Evolutionary conservation across 2,113 vertebrate genomes (phyloP).

Genomic region (Chelonoidis abingdonii): DNA sequence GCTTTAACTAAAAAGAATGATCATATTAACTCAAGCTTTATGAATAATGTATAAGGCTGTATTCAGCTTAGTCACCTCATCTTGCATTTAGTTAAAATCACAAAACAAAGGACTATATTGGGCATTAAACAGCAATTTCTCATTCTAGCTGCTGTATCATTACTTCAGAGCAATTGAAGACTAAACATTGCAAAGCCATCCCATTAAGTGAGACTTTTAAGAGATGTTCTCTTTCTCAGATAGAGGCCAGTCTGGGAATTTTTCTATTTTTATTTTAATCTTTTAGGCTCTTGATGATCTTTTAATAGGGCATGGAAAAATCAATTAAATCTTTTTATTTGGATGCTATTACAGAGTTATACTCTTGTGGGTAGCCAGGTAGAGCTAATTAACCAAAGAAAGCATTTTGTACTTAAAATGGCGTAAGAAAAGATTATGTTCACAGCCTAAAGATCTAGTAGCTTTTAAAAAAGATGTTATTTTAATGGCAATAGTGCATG

Average conservation of each 20-base stretch:
- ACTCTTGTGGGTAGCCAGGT: slow-evolving; percentile 38
- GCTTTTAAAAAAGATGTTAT: slow-evolving; percentile 16
- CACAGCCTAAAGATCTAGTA: slow-evolving; percentile 4
- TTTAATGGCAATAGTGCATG: not conserved
- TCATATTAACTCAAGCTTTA: slow-evolving; percentile 62
- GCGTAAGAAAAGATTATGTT: slow-evolving; percentile 29
- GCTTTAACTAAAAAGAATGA: slow-evolving; percentile 57
- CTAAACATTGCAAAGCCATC: slow-evolving; percentile 25
- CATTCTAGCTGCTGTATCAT: slow-evolving; percentile 53
- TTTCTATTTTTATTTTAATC: slow-evolving; percentile 58
- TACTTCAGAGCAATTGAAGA: slow-evolving; percentile 26
- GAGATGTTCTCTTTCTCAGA: slow-evolving; percentile 32
- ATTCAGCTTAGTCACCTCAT: slow-evolving; percentile 65
- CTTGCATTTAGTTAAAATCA: slow-evolving; percentile 41
- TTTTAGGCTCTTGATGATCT: slow-evolving; percentile 62
- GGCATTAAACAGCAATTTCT: slow-evolving; percentile 58
- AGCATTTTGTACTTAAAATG: slow-evolving; percentile 29
- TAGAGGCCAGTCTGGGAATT: slow-evolving; percentile 31
- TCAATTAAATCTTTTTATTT: slow-evolving; percentile 71
- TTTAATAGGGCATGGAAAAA: slow-evolving; percentile 68
- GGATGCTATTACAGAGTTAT: slow-evolving; percentile 54
- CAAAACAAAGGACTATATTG: slow-evolving; percentile 55
- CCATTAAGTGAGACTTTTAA: slow-evolving; percentile 26
- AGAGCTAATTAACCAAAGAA: slow-evolving; percentile 59
- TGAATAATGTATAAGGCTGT: slow-evolving; percentile 70